Percentiles rank a stretch among this genome's conserved stretches.
These are phyloP conservation scores for Trilocha varians DNA, from an alignment of 2,888 invertebrate species.

Conservation along the genomic window DNA sequence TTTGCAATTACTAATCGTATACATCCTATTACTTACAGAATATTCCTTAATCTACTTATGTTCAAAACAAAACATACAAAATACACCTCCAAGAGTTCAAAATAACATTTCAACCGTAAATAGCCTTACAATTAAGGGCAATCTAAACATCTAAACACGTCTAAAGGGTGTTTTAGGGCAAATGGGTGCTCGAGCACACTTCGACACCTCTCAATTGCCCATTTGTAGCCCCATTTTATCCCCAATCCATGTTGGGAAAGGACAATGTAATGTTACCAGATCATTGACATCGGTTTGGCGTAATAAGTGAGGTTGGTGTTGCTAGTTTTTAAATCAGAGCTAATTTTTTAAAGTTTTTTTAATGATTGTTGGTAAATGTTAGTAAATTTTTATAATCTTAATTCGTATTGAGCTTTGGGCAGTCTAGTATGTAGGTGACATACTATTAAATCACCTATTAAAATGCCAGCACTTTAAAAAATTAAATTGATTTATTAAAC, in stretches of 20 bases:
- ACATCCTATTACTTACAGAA: no score
- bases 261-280: conserved; percentile 12
- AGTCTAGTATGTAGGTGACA: no score
- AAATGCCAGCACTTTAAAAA: no score
- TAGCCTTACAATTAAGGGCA: conserved; percentile 13
- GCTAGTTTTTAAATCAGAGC: background rate
- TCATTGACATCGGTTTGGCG: conserved; percentile 8
- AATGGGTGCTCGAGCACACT: background rate
- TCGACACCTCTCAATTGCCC: background rate
- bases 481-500: no score
- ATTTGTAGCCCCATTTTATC: background rate
- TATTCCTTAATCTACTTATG: no score
- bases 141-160: background rate
- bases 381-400: no score
- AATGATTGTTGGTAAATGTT: background rate
- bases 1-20: no score
- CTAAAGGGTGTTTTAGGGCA: background rate
- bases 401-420: no score
- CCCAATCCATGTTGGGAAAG: background rate
- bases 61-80: no score
- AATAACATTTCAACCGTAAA: background rate
- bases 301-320: background rate
- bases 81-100: no score
- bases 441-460: no score
- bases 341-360: background rate